phyloP scores from a whole-genome alignment of 2,113 vertebrate genomes.

The Rhinoptilus africanus region DNA sequence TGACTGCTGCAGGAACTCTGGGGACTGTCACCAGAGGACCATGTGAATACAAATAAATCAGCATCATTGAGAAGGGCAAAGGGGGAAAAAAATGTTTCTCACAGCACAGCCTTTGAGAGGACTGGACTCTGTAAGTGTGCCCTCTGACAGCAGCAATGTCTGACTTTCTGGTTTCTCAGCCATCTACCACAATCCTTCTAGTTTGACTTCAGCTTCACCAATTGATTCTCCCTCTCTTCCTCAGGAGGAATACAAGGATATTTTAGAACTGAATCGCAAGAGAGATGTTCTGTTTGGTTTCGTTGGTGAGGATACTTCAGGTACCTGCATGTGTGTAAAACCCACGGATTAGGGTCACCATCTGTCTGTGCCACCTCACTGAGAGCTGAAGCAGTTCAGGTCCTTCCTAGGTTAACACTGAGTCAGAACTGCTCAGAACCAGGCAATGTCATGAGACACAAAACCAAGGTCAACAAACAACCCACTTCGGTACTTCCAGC shows the following conservation, averaged over 20 bases:
- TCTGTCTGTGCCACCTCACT: not conserved
- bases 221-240: not conserved
- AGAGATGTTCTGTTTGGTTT: not conserved
- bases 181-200: not conserved
- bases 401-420: not conserved
- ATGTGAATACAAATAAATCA: not conserved
- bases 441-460: not conserved
- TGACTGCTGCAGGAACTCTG: not conserved
- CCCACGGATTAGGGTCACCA: too few relatives aligned
- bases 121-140: not conserved
- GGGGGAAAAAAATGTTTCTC: not conserved
- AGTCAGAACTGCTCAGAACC: not conserved
- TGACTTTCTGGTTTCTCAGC: not conserved
- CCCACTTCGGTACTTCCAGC: not conserved
- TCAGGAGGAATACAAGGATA: not conserved
- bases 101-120: not conserved
- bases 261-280: not conserved
- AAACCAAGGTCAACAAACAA: not conserved
- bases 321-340: not conserved
- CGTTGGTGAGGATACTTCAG: not conserved
- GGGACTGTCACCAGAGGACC: not conserved
- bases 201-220: not conserved
- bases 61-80: not conserved
- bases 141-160: accelerated
- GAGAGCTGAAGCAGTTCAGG: not conserved